Percentiles rank a stretch among this genome's conserved stretches.
Evolutionary conservation across 1,140 invertebrate species (phyloP).

Genomic region (Dendrolimus kikuchii): DNA sequence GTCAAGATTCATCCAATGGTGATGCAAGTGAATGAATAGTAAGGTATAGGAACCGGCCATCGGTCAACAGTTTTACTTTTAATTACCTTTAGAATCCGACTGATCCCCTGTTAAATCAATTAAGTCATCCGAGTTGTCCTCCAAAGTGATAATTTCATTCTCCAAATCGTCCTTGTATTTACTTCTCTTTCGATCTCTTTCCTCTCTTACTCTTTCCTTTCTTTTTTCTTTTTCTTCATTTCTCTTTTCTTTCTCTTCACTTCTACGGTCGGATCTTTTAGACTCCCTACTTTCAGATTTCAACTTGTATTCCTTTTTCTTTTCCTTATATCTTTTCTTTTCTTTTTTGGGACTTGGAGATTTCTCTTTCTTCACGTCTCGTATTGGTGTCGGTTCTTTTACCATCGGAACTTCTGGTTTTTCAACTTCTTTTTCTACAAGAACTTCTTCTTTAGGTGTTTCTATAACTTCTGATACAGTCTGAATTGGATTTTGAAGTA

Average conservation of each 20-base stretch:
- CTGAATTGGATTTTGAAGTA: constrained; percentile 6
- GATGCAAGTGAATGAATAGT: too few species aligned
- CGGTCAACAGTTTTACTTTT: constrained; percentile 2
- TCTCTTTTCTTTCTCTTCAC: constrained; percentile 28
- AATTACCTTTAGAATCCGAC: constrained; percentile 53
- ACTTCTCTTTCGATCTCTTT: too few species aligned
- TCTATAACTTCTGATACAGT: constrained; percentile 24
- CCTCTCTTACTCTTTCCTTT: constrained; percentile 8
- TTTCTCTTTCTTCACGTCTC: constrained; percentile 7
- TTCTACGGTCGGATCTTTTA: constrained; percentile 24
- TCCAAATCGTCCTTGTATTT: constrained; percentile 16
- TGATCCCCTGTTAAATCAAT: constrained; percentile 60
- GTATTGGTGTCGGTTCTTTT: constrained; percentile 10
- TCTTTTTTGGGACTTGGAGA: constrained; percentile 23
- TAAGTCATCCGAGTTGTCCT: constrained; percentile 58
- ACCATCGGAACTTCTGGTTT: constrained; percentile 15
- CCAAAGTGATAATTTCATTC: constrained; percentile 53
- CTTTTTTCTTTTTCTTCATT: constrained; percentile 28
- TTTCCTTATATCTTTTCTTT: constrained; percentile 35
- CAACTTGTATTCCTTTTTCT: constrained; percentile 38
- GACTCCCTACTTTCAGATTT: constrained; percentile 39
- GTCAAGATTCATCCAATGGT: too few species aligned
- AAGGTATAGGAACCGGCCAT: background rate
- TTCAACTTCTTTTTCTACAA: background rate
- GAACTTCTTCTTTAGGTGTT: constrained; percentile 4